Conservation (phyloP, 2,113 vertebrate genomes). For the Platichthys stellatus region DNA sequence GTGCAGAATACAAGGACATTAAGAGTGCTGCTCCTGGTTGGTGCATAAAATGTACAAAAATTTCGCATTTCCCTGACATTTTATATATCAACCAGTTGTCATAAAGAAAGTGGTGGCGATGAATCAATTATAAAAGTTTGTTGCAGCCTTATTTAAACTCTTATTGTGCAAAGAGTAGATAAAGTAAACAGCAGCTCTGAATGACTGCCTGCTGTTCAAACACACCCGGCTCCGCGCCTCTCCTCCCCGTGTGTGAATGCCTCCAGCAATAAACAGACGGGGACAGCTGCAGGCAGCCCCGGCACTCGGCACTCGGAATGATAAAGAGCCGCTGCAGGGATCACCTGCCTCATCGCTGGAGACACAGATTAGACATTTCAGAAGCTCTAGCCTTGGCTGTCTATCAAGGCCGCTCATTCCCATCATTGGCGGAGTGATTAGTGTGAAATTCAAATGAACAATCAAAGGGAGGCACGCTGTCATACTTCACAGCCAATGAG, state of each 20-base stretch:
- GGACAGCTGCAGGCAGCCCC: slow-evolving; percentile 62
- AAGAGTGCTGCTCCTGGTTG: too few relatives aligned
- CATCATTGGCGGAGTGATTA: slow-evolving; percentile 57
- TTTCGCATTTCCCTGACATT: background rate
- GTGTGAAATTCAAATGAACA: slow-evolving; percentile 38
- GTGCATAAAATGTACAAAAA: too few relatives aligned
- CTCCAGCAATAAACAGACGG: slow-evolving; percentile 57
- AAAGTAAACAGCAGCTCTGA: slow-evolving; percentile 36
- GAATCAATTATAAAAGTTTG: background rate
- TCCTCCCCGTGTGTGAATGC: slow-evolving; percentile 20
- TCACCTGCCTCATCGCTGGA: slow-evolving; percentile 56
- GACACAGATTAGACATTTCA: slow-evolving; percentile 53
- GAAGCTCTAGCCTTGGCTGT: slow-evolving; percentile 36
- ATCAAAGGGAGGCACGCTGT: slow-evolving; percentile 1
- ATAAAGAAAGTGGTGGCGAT: background rate
- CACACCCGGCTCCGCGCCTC: slow-evolving; percentile 35
- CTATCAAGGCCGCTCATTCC: slow-evolving; percentile 32
- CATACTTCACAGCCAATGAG: slow-evolving; percentile 37
- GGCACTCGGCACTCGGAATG: slow-evolving; percentile 61
- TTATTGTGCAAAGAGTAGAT: background rate
- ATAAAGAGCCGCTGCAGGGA: slow-evolving; percentile 64
- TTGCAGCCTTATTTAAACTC: background rate
- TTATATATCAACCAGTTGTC: background rate
- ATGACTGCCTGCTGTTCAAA: slow-evolving; percentile 56
- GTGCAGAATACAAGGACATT: too few relatives aligned